These are phyloP conservation scores for Neodiprion pinetum DNA, from an alignment of 1,140 invertebrate genomes.

Conservation along the genomic window DNA sequence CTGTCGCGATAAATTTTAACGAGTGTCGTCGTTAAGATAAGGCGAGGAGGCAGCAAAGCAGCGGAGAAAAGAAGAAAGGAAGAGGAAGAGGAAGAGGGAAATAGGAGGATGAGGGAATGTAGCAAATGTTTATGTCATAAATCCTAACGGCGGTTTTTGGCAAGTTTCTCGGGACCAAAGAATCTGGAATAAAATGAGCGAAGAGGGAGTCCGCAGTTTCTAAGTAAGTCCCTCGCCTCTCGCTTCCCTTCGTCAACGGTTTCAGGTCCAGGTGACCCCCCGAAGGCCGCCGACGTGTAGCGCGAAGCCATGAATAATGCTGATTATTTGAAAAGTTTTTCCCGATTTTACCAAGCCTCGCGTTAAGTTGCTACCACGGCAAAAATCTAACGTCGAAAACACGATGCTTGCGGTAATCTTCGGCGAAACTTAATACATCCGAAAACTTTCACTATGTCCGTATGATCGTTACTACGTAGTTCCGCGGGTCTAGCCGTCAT, in stretches of 20 bases:
- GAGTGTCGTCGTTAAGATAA: slow-evolving; percentile 2
- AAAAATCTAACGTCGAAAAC: too few species aligned
- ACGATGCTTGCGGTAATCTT: too few species aligned
- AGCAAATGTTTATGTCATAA: slow-evolving; percentile 9
- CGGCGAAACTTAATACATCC: too few species aligned
- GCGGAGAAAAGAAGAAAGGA: too few species aligned
- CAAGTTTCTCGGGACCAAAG: background rate
- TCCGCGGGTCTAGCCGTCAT: too few species aligned
- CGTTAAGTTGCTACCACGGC: too few species aligned
- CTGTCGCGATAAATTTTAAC: slow-evolving; percentile 2
- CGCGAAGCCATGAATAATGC: slow-evolving; percentile 1
- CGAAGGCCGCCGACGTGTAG: background rate
- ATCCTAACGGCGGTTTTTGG: slow-evolving; percentile 4
- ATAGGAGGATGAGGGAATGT: background rate
- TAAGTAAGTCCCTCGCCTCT: background rate
- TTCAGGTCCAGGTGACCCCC: background rate
- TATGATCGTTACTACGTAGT: too few species aligned
- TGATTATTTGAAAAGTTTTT: slow-evolving; percentile 3
- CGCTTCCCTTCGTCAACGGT: background rate
- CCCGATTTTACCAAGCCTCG: too few species aligned
- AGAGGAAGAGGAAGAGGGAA: too few species aligned
- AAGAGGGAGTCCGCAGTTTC: background rate
- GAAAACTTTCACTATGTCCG: too few species aligned
- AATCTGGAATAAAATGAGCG: background rate
- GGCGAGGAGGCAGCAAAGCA: background rate